These are phyloP conservation scores for Gymnoscopelus braueri DNA, from an alignment of 2,797 vertebrate species.

Conservation along the genomic window DNA sequence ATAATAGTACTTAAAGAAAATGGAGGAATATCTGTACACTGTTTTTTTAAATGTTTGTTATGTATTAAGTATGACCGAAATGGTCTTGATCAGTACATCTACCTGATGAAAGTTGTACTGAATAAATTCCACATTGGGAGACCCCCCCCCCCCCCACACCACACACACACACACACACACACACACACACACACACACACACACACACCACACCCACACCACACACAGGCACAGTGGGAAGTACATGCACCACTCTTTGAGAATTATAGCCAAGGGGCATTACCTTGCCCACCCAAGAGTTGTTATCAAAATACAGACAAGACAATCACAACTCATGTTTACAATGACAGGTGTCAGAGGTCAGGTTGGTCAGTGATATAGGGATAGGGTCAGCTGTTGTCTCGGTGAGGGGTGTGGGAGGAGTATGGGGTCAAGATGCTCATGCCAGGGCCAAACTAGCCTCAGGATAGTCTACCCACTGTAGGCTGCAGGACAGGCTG, in stretches of 20 bases:
- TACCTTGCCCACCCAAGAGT: conserved; percentile 52
- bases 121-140: too few species aligned
- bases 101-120: too few species aligned
- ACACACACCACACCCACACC: conserved; percentile 32
- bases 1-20: too few species aligned
- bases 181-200: neutral
- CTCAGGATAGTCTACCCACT: conserved; percentile 27
- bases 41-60: too few species aligned
- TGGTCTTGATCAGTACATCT: too few species aligned
- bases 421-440: conserved; percentile 34
- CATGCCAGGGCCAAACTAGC: conserved; percentile 44
- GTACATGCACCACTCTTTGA: conserved; percentile 51
- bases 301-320: conserved; percentile 67
- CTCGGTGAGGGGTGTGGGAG: conserved; percentile 27
- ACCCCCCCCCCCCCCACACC: neutral
- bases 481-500: neutral
- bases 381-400: conserved; percentile 70
- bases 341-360: conserved; percentile 39
- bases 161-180: neutral
- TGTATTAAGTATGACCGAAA: too few species aligned
- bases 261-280: conserved; percentile 58
- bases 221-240: conserved; percentile 36
- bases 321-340: conserved; percentile 66
- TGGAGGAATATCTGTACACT: too few species aligned
- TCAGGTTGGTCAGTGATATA: conserved; percentile 49